Evolutionary conservation across 1,140 invertebrate species (phyloP), one percentile per base, ranked within the genome.

Genomic region (Latrodectus geometricus): DNA sequence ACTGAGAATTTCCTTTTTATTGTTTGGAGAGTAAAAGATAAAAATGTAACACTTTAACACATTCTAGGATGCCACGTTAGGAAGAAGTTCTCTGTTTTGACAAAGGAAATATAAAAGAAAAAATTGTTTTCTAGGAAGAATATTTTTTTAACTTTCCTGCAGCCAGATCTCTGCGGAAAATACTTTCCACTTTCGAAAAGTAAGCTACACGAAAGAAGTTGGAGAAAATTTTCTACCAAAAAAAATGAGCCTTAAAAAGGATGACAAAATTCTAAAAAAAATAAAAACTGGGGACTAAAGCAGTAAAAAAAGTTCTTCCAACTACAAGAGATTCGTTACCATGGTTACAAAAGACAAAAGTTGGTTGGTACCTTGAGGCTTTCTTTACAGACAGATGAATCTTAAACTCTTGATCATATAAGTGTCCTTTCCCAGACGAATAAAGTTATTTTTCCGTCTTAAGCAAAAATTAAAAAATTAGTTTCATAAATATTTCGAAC

Each of bases 281-380:
- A 50, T 21, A 48, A 35, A 23, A 17, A 49, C 21, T 20, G 35
- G 20, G 20, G 12, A 48, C 56, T 56, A 49, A 12, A 76, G 12
- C 12, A 74, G 48, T 8, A 76, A 78, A 54, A 80, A 21, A 70
- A 49, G 23, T 21, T 54, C 69, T 72, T 50, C 78, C 68, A 54
- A 23, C 66, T 56, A 72, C 54, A 68, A 15, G 78, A 48, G 78
- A 81, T 81, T 68, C 66, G 78, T 81, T 81, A 70, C 78, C 68
- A 81, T 81, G 56, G 78, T 70, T 70, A 81, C 78, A 48, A 56
- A 81, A 81, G 78, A 81, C 78, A 81, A 81, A 68, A 61, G 68
- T 81, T 49, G 49, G 68, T 81, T 79, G 23, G 66, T 54, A 68
- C 78, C 78, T 50, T 49, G 68, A 70, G 78, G 78, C 66, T 21